Base-by-base conservation (phyloP, 2,888 invertebrate species). In the Eurois occulta region DNA sequence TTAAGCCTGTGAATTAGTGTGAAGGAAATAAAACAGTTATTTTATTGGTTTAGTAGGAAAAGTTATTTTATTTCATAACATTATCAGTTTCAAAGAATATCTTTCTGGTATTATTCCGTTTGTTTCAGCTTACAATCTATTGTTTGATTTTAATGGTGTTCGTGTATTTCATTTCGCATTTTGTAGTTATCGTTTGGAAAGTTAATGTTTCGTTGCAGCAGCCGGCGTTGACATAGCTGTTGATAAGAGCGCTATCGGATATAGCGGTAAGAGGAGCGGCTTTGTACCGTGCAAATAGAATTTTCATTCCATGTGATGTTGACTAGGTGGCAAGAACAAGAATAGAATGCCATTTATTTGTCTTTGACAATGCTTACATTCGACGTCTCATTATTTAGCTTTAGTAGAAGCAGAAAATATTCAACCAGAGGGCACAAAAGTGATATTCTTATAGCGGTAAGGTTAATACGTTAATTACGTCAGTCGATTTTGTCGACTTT, bases 221-320 rank as follows among this genome's bases (percentile, higher is more conserved):
- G 81, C 81, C 62, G 80, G 78, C 77, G 72, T 85, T 81, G 77
- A 78, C 84, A 79, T 89, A 73, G 78, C 46, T 24, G 35, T 62
- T 86, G 93, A 94, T 94, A 94, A 94, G 91, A 89, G 43, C 88
- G 92, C 91, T 92, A 93, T 92, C 91, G 89, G 88, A 86, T 86
- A 28, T 70, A 68, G 24, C 52, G 21, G 77, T 77, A 78, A 72
- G 75, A 74, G 69, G 67, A 68, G 71, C 41, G 73, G 68, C 58
- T 74, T 78, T 66, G 74, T 41, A 66, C 73, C 13, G 71, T 65
- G 41, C 43, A 64, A 76, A 78, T 76, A 6, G 6, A 52, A 70
- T 73, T 78, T 78, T 68, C 11, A 73, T 72, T 66, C 72, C 52
- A 18, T 43, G 52, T 46, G 4, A 46, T 55, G 52, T 62, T n/a